These are phyloP conservation scores for Etheostoma spectabile DNA, from an alignment of 2,113 vertebrate genomes.

Conservation along the genomic window DNA sequence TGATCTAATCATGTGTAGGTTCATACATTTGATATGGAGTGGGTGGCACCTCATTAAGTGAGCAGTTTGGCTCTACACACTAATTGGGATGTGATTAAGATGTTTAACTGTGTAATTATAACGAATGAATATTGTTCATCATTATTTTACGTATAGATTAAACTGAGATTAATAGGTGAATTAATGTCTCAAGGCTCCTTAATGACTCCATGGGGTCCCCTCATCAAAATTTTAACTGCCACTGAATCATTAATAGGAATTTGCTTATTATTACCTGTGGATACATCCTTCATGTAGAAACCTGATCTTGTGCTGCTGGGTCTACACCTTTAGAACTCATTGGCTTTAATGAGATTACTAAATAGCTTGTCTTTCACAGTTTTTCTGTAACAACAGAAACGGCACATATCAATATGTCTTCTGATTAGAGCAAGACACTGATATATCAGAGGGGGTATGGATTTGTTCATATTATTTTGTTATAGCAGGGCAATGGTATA, in stretches of 20 bases:
- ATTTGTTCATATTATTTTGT: background rate
- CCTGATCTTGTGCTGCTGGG: conserved; percentile 26
- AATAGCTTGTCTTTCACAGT: conserved; percentile 16
- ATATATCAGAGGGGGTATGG: background rate
- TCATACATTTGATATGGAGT: conserved; percentile 19
- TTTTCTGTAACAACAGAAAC: conserved; percentile 5
- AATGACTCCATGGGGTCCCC: conserved; percentile 66
- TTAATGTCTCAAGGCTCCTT: conserved; percentile 64
- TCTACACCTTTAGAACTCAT: conserved; percentile 41
- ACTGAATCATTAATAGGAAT: conserved; percentile 80
- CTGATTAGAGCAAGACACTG: background rate
- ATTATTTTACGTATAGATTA: conserved; percentile 68
- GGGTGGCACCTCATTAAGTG: conserved; percentile 43
- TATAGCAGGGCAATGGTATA: background rate
- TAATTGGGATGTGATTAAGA: conserved; percentile 71
- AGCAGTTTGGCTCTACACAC: conserved; percentile 27
- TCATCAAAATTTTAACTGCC: conserved; percentile 70
- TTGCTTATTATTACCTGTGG: conserved; percentile 80
- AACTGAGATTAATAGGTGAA: conserved; percentile 65
- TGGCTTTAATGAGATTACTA: conserved; percentile 32
- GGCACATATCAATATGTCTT: background rate
- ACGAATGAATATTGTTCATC: conserved; percentile 50
- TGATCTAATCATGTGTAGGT: conserved; percentile 35
- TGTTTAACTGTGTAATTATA: conserved; percentile 63
- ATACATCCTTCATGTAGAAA: conserved; percentile 64